Conservation (phyloP, 2,113 vertebrate genomes). For the Labrus mixtus region DNA sequence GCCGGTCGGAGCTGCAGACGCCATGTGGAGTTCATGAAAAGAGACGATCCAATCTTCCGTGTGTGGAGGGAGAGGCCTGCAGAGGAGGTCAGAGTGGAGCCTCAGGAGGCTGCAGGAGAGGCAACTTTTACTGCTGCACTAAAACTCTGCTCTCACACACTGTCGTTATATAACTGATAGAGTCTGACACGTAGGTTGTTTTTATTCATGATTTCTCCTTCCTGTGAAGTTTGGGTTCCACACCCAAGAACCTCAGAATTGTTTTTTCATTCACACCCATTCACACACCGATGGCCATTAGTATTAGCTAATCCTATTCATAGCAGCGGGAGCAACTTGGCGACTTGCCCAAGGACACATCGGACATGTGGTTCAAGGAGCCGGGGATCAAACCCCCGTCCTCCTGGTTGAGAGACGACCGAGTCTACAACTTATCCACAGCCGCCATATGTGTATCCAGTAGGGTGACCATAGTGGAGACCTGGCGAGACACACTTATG, state of each 20-base stretch:
- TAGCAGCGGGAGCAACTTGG: too few species aligned
- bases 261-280: too few species aligned
- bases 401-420: too few species aligned
- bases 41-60: constrained; percentile 28
- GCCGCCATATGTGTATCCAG: too few species aligned
- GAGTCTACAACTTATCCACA: too few species aligned
- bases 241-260: background rate
- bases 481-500: background rate
- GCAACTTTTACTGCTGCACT: constrained; percentile 6
- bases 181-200: background rate
- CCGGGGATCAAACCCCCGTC: too few species aligned
- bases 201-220: background rate
- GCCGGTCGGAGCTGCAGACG: constrained; percentile 19
- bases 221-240: background rate
- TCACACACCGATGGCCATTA: too few species aligned
- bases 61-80: constrained; percentile 35
- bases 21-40: constrained; percentile 45
- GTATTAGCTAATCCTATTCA: too few species aligned
- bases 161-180: constrained; percentile 3
- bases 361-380: too few species aligned
- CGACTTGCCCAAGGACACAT: too few species aligned
- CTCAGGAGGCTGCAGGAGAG: constrained; percentile 21
- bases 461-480: too few species aligned
- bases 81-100: constrained; percentile 26
- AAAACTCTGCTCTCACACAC: constrained; percentile 3